Evolutionary conservation across 2,113 vertebrate genomes (phyloP), one percentile per base, ranked within the genome.

Genomic region (Holacanthus passer): DNA sequence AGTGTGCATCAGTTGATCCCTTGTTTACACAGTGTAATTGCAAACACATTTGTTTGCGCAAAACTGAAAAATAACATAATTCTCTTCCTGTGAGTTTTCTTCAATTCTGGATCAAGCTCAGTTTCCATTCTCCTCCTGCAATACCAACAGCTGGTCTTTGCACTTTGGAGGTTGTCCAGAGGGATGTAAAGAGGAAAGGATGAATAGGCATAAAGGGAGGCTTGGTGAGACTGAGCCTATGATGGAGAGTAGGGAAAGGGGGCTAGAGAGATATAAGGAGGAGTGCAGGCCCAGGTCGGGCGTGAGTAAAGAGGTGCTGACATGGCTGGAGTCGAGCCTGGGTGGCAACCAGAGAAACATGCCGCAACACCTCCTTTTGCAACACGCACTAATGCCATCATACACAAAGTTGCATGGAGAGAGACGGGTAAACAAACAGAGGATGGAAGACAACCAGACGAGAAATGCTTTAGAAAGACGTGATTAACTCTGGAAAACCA

Each of bases 41-140:
- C 87, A 81, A 87, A 72, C 86, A 88, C 47, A 82, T 91, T 87
- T 89, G 85, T 86, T 87, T 87, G 64, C 19, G 70, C 62, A 80
- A 87, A 90, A 68, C 64, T 48, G 48, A 82, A 86, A 88, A 89
- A 84, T 47, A 81, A 75, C 55, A 83, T 50, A 50, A 83, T 77
- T 73, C 47, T 62, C 73, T 84, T 81, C 74, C 74, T 74, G 56
- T 73, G 29, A 29, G 10, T 29, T 71, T 79, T 58, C 50, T 74
- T 45, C 43, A 10, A 39, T 74, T 73, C 68, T 79, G 66, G 68
- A 74, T 32, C 37, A 24, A 43, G 68, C 45, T 65, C 16, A 58
- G 27, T 79, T 83, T 73, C 70, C 60, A 66, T 74, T 62, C 43
- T 48, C 6, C 22, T 27, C 20, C 50, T 67, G 22, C 55, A 35